Base-by-base conservation (phyloP, 2,797 vertebrate genomes). In the Siniperca scherzeri region DNA sequence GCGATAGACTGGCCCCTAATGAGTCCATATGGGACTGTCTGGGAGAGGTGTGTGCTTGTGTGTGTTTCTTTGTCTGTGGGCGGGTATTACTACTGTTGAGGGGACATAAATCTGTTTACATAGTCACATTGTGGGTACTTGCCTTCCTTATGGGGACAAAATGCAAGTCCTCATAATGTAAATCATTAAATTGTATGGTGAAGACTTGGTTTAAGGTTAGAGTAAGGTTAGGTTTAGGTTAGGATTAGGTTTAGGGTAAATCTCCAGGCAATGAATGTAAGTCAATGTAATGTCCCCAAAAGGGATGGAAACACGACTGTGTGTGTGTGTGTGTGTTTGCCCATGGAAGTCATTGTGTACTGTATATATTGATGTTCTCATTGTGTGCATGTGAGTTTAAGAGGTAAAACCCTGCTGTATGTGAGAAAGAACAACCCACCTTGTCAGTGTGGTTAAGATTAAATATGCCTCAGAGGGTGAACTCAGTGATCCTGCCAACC, bases 21-120 rank as follows among this genome's bases (percentile, higher is more conserved):
- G 94, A 95, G 93, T 89, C 94, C 94, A 94, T 94, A 93, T 94
- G 94, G 94, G 93, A 94, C 91, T 82, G 94, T 94, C 92, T 94
- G 92, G 89, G 82, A 92, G 83, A 78, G 67, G 82, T 81, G 87
- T 91, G 78, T 83, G 73, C 72, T 57, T 83, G 27, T 78, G 80
- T 25, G 55, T 74, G 60, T 57, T 12, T 73, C 2, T 62, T 67
- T 55, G 56, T 71, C 42, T 72, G 14, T 81, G n/a, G 36, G 6
- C 36, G 5, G 36, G 36, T 36, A 36, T 36, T 36, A 36, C 36
- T 36, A 36, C 5, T 36, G 36, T 36, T 36, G 36, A 5, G 36
- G 36, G 36, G 36, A 36, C 36, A 36, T 36, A 36, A 36, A 36
- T 36, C 36, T 36, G 36, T 36, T 36, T 36, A 36, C 36, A 36